Evolutionary conservation across 1,140 invertebrate genomes (phyloP), one percentile per base, ranked within the genome.

Genomic region (Nixonia krombeini): DNA sequence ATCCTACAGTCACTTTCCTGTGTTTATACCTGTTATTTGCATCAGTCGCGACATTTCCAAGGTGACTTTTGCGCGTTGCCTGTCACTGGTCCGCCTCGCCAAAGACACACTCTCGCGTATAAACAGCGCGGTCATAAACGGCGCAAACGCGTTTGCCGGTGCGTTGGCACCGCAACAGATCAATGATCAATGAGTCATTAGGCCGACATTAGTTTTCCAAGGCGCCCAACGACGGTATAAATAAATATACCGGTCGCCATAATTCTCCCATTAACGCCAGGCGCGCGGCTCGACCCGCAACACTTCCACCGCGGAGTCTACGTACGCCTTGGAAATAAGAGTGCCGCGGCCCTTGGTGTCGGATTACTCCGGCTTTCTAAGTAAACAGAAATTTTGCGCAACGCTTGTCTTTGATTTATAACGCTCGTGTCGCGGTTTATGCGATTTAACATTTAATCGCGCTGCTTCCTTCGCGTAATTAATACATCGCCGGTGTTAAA

Each of bases 151-250:
- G 3, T 42, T 23, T 21, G 38, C 18, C 9, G 4, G 2, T 31
- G 8, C 23, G 17, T 42, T 23, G 4, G 16, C 18, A 5, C 17
- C 3, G 10, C 29, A 31, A 12, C 9, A 31, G 10, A 9, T 12
- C 10, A 31, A 31, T 31, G 70, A 64, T 73, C 73, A 73, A 73
- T 73, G 73, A 74, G 73, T 74, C 73, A 74, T 74, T 73, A 74
- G 56, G 59, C 44, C 42, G 53, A 71, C 53, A 63, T 65, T 52
- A 71, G 56, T 64, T 73, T 61, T 52, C 51, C 49, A 35, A 65
- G 61, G 70, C 66, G 68, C 71, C 68, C 61, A 75, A 73, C 71
- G 71, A 68, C 51, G 57, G 65, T 68, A 70, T 59, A 67, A 72
- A 75, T 74, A 74, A 74, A 75, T 64, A 52, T 35, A n/a, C n/a